A percentile compares a stretch with the other conserved stretches of the same genome.
Conservation (phyloP, 2,888 invertebrate genomes). For the Hesperia comma region DNA sequence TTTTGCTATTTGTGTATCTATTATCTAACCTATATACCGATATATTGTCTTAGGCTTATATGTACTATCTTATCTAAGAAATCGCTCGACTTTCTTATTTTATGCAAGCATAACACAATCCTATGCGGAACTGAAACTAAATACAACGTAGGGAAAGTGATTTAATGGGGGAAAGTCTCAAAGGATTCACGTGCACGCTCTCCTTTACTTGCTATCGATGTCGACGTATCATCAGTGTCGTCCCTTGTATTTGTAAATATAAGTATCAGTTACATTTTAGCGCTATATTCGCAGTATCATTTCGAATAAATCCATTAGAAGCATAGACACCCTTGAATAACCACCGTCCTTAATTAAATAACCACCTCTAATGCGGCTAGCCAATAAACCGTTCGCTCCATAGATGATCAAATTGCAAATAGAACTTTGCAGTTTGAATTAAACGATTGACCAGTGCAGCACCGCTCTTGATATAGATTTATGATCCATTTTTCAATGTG, state of each 20-base stretch:
- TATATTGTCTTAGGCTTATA: too few relatives aligned
- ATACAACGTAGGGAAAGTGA: conserved; percentile 70
- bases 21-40: not conserved
- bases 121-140: conserved; percentile 52
- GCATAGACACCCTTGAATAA: conserved; percentile 30
- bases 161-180: conserved; percentile 78
- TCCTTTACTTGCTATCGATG: conserved; percentile 56
- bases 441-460: conserved; percentile 72
- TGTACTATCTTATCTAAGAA: not conserved
- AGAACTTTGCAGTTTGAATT: conserved; percentile 72
- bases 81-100: conserved; percentile 36
- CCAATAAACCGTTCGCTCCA: conserved; percentile 53
- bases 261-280: conserved; percentile 6
- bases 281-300: conserved; percentile 5
- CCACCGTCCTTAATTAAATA: conserved; percentile 57
- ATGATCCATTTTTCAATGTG: conserved; percentile 42
- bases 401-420: conserved; percentile 69
- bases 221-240: conserved; percentile 47
- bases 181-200: conserved; percentile 71
- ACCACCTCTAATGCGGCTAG: conserved; percentile 54
- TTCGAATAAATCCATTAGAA: conserved; percentile 13
- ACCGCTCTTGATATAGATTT: conserved; percentile 74
- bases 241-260: conserved; percentile 12
- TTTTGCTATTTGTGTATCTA: too few relatives aligned
- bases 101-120: conserved; percentile 46